phyloP scores from a whole-genome alignment of 2,888 invertebrate genomes.

The Ennomos quercinarius region DNA sequence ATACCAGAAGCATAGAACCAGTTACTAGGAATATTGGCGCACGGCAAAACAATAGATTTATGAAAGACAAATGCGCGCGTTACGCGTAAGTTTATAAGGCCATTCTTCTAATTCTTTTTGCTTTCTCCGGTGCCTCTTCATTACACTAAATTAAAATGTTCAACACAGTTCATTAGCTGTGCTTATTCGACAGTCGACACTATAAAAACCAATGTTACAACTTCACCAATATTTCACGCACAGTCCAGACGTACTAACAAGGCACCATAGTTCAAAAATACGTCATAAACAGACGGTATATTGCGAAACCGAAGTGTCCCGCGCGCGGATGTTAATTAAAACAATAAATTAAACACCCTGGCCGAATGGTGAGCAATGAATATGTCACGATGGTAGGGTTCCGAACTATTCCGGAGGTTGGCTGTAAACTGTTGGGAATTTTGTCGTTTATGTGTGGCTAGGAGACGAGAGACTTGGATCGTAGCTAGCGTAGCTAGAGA shows the following conservation, averaged over 20 bases:
- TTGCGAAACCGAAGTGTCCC: conserved; percentile 63
- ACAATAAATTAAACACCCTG: conserved; percentile 67
- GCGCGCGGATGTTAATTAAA: conserved; percentile 70
- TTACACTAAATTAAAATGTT: too few relatives aligned
- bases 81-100: too few relatives aligned
- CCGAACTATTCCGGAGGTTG: conserved; percentile 66
- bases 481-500: too few relatives aligned
- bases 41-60: too few relatives aligned
- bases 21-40: too few relatives aligned
- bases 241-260: conserved; percentile 21
- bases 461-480: conserved; percentile 35
- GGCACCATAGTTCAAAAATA: conserved; percentile 55
- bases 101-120: too few relatives aligned
- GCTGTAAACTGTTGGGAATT: conserved; percentile 71
- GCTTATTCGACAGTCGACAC: neutral
- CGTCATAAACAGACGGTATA: conserved; percentile 63
- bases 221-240: conserved; percentile 24
- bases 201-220: conserved; percentile 8
- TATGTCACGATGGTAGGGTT: conserved; percentile 71
- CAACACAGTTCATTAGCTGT: too few relatives aligned
- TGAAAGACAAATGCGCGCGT: too few relatives aligned
- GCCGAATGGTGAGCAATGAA: conserved; percentile 68
- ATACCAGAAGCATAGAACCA: too few relatives aligned
- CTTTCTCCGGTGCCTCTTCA: too few relatives aligned
- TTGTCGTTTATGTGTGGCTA: conserved; percentile 61